Conservation (phyloP, 2,113 vertebrate species). For the Motacilla tschutschensis region DNA sequence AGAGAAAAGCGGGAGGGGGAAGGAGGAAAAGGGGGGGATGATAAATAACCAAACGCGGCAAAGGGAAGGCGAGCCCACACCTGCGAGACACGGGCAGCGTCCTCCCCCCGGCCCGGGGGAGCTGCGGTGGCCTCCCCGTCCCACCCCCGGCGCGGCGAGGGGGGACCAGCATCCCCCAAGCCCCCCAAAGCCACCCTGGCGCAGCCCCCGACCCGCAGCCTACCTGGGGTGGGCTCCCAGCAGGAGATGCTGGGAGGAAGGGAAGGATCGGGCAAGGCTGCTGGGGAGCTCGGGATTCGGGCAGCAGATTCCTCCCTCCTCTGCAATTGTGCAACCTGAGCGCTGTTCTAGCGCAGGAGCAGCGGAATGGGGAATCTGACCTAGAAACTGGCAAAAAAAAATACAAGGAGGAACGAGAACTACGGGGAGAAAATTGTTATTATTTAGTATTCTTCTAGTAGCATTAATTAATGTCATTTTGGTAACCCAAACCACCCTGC, state of each 20-base stretch:
- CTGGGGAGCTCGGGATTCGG: background rate
- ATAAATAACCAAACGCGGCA: background rate
- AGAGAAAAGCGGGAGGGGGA: background rate
- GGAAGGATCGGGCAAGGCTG: background rate
- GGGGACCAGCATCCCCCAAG: background rate
- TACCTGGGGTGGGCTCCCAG: background rate
- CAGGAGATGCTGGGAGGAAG: background rate
- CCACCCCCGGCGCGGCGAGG: background rate
- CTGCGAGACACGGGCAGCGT: background rate
- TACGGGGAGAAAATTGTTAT: background rate
- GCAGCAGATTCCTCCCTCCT: background rate
- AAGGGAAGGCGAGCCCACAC: background rate
- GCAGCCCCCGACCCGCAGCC: background rate
- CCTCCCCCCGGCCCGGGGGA: background rate
- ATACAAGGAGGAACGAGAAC: background rate
- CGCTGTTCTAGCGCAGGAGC: background rate
- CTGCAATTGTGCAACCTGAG: background rate
- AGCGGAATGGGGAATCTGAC: background rate
- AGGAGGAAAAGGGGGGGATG: background rate
- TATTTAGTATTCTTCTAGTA: background rate
- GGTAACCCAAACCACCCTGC: background rate
- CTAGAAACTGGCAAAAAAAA: constrained; percentile 17
- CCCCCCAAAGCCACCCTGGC: background rate
- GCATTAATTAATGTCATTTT: background rate
- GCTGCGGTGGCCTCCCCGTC: background rate